Evolutionary conservation across 2,888 invertebrate species (phyloP).

Genomic region (Ormyrus nitidulus): DNA sequence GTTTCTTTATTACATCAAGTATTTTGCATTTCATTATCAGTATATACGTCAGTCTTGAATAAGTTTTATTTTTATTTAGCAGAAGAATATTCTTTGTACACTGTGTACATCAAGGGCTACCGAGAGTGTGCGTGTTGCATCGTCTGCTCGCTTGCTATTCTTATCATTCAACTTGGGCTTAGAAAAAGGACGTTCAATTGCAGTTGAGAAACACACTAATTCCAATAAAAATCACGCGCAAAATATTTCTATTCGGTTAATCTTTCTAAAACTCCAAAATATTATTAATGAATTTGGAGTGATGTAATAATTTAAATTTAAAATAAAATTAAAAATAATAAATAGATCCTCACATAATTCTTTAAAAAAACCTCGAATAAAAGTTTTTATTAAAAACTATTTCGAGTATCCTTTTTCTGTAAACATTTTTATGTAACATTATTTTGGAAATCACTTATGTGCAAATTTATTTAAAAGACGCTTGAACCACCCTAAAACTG

Average conservation of each 20-base stretch:
- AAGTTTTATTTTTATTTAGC: slow-evolving; percentile 63
- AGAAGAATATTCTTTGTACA: slow-evolving; percentile 61
- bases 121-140: slow-evolving; percentile 59
- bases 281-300: slow-evolving; percentile 27
- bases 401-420: slow-evolving; percentile 61
- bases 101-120: slow-evolving; percentile 63
- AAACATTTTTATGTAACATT: slow-evolving; percentile 20
- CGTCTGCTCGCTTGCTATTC: slow-evolving; percentile 23
- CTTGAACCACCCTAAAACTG: slow-evolving; percentile 42
- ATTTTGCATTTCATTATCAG: slow-evolving; percentile 69
- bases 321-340: slow-evolving; percentile 47
- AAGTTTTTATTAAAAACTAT: slow-evolving; percentile 53
- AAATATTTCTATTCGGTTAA: slow-evolving; percentile 35
- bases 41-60: slow-evolving; percentile 74
- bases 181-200: slow-evolving; percentile 50
- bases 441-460: slow-evolving; percentile 30
- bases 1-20: slow-evolving; percentile 73
- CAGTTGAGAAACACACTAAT: slow-evolving; percentile 27
- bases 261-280: slow-evolving; percentile 32
- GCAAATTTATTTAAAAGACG: slow-evolving; percentile 41
- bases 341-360: slow-evolving; percentile 33
- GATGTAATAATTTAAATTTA: slow-evolving; percentile 50
- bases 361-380: slow-evolving; percentile 19
- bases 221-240: slow-evolving; percentile 38
- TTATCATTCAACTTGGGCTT: slow-evolving; percentile 37